These are phyloP conservation scores for Tyto alba DNA, from an alignment of 2,113 vertebrate species.

Conservation along the genomic window DNA sequence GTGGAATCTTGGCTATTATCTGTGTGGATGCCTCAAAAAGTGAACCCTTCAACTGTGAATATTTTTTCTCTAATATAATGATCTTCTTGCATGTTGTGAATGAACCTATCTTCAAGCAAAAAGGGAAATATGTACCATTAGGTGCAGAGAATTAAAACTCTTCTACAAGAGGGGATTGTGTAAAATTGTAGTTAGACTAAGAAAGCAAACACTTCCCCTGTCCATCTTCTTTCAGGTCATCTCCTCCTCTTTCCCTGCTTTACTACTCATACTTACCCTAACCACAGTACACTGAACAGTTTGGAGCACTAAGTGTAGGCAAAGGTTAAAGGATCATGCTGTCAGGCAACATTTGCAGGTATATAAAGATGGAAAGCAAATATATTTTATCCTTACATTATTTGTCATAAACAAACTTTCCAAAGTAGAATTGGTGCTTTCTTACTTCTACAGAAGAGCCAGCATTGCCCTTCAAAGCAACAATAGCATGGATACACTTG, in stretches of 20 bases:
- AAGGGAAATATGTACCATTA: not conserved
- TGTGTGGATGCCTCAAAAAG: not conserved
- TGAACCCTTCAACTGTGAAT: not conserved
- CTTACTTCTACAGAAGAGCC: not conserved
- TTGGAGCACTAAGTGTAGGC: not conserved
- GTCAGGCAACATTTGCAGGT: not conserved
- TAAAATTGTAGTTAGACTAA: not conserved
- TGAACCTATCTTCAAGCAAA: not conserved
- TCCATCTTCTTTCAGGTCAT: not conserved
- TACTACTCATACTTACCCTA: not conserved
- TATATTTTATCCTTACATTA: not conserved
- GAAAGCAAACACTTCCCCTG: not conserved
- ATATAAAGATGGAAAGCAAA: not conserved
- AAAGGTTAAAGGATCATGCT: not conserved
- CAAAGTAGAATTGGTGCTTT: not conserved
- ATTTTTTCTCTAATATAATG: not conserved
- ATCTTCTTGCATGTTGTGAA: not conserved
- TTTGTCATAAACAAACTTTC: not conserved
- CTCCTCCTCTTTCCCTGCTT: not conserved
- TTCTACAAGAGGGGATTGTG: not conserved
- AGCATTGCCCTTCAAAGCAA: not conserved
- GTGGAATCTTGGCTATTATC: not conserved
- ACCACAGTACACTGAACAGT: not conserved
- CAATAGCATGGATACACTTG: accelerated
- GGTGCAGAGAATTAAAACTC: not conserved